A percentile compares a stretch with the other conserved stretches of the same genome.
These are phyloP conservation scores for Neodontobutis hainanensis DNA, from an alignment of 2,113 vertebrate genomes.

Conservation along the genomic window DNA sequence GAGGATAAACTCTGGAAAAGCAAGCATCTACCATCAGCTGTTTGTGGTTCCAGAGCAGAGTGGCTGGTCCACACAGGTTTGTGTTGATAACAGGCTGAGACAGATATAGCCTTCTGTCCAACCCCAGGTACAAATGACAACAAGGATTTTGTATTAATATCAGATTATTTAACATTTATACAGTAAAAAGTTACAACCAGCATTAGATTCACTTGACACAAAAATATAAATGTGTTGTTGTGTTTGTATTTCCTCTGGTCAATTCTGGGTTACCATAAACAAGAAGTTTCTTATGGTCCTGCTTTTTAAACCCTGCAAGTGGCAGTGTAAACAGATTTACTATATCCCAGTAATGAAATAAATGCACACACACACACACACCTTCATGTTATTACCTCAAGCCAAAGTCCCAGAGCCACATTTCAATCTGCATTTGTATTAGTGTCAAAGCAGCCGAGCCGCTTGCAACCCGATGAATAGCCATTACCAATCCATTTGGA, in stretches of 20 bases:
- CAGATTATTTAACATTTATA: not conserved
- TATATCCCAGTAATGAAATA: slow-evolving; percentile 5
- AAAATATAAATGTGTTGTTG: not conserved
- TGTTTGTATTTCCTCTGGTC: not conserved
- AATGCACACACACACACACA: slow-evolving; percentile 17
- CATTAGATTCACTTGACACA: not conserved
- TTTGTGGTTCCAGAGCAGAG: too few species aligned
- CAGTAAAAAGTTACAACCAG: not conserved
- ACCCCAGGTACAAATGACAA: too few species aligned
- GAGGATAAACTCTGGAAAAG: too few species aligned
- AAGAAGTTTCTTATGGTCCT: slow-evolving; percentile 1
- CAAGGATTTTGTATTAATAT: not conserved
- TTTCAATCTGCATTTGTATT: slow-evolving; percentile 74
- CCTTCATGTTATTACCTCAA: slow-evolving; percentile 35
- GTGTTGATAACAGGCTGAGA: too few species aligned
- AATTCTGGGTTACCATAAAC: not conserved
- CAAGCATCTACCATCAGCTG: too few species aligned
- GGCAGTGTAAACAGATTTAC: slow-evolving; percentile 10
- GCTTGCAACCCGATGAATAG: slow-evolving; percentile 73
- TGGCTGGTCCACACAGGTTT: too few species aligned
- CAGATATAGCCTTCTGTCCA: too few species aligned
- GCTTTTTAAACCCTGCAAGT: slow-evolving; percentile 2
- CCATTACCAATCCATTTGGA: slow-evolving; percentile 86
- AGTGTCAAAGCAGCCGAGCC: slow-evolving; percentile 71
- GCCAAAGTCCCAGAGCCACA: slow-evolving; percentile 58